Evolutionary conservation across 2,113 vertebrate species (phyloP).

Genomic region (Nycticryphes semicollaris): DNA sequence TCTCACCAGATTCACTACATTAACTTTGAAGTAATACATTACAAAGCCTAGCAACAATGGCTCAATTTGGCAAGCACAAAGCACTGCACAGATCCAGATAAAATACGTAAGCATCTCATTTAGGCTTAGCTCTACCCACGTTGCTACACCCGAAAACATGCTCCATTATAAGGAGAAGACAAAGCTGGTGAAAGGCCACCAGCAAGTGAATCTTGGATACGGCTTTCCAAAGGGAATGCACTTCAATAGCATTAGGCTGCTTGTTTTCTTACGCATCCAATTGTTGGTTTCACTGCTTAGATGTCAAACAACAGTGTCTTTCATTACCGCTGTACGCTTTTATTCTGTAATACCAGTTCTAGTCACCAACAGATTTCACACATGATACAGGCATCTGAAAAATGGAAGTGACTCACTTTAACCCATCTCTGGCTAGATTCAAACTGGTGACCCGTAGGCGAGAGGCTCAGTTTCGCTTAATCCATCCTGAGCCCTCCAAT

Average conservation of each 20-base stretch:
- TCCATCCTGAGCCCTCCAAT: not conserved
- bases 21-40: conserved; percentile 36
- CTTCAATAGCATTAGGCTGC: conserved; percentile 1
- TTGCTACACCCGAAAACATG: conserved; percentile 23
- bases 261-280: conserved; percentile 13
- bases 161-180: not conserved
- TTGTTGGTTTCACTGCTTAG: not conserved
- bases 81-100: not conserved
- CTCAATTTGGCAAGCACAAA: conserved; percentile 38
- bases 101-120: conserved; percentile 31
- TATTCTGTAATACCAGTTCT: not conserved
- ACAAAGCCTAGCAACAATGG: conserved; percentile 23
- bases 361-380: not conserved
- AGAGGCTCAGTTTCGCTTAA: not conserved
- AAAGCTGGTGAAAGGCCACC: conserved; percentile 35
- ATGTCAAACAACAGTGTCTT: conserved; percentile 8
- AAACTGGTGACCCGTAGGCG: not conserved
- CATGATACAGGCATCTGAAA: not conserved
- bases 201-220: not conserved
- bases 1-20: conserved; percentile 53
- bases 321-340: not conserved
- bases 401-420: not conserved
- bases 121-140: not conserved
- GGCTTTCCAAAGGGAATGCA: conserved; percentile 11
- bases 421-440: not conserved